phyloP scores from a whole-genome alignment of 92 coral and sea anemone genomes.

The Zoanthus sansibaricus region DNA sequence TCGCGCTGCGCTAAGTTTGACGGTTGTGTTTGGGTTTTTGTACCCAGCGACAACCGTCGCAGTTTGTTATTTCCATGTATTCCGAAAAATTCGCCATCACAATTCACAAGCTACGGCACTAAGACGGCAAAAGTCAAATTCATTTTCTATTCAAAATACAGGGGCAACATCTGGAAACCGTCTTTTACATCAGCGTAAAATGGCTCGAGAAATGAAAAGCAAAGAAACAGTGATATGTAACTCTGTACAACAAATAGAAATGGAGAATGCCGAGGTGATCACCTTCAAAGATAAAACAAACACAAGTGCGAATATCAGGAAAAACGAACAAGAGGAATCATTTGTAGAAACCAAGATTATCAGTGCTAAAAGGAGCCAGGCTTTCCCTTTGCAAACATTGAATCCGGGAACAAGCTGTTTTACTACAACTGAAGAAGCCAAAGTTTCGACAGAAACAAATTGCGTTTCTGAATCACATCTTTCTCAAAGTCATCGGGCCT shows the following conservation, averaged over 20 bases:
- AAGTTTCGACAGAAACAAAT: not conserved
- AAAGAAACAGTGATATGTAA: not conserved
- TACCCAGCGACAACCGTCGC: conserved; percentile 11
- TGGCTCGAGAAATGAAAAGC: not conserved
- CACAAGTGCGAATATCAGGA: not conserved
- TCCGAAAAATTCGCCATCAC: conserved; percentile 18
- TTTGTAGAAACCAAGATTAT: not conserved
- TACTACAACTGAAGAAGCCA: not conserved
- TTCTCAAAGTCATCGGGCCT: not conserved
- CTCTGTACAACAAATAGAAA: not conserved
- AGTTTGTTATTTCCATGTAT: conserved; percentile 31
- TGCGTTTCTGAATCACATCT: not conserved
- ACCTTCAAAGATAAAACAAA: not conserved
- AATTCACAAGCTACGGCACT: not conserved
- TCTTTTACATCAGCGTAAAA: not conserved
- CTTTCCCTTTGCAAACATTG: not conserved
- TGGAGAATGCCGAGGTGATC: not conserved
- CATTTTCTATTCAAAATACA: not conserved
- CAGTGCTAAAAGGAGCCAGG: not conserved
- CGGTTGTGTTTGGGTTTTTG: conserved; percentile 21
- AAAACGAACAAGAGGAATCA: not conserved
- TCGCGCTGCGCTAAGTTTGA: conserved; percentile 14
- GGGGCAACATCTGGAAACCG: not conserved
- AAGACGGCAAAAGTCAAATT: not conserved
- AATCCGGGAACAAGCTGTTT: not conserved